Conservation (phyloP, 2,797 vertebrate species). For the Chaetodon trifasciatus region DNA sequence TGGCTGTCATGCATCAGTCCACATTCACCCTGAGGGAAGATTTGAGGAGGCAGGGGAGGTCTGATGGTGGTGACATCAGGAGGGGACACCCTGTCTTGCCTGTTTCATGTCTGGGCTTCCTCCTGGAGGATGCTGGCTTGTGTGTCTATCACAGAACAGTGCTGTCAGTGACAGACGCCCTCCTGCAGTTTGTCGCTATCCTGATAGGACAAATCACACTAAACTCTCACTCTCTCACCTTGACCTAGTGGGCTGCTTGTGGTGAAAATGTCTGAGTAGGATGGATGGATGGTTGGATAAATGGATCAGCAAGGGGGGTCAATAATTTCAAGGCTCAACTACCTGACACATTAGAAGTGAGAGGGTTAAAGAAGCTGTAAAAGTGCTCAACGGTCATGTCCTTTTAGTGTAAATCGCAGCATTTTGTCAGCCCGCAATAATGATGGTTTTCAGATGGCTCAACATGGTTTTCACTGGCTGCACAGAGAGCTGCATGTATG, state of each 20-base stretch:
- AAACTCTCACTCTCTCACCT: conserved; percentile 76
- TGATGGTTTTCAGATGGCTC: conserved; percentile 73
- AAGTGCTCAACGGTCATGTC: conserved; percentile 63
- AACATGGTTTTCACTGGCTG: conserved; percentile 49
- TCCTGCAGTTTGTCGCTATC: conserved; percentile 70
- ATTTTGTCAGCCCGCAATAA: conserved; percentile 59
- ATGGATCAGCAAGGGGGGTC: conserved; percentile 59
- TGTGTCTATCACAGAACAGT: conserved; percentile 74
- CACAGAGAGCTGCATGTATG: conserved; percentile 49
- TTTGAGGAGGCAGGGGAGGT: conserved; percentile 78
- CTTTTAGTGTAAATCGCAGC: conserved; percentile 66
- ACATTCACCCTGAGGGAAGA: conserved; percentile 82
- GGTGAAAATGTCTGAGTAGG: conserved; percentile 53
- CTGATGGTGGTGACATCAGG: conserved; percentile 82
- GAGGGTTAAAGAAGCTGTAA: conserved; percentile 68
- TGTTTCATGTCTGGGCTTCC: conserved; percentile 82
- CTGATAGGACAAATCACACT: conserved; percentile 75
- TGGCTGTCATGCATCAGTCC: conserved; percentile 83
- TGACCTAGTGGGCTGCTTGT: conserved; percentile 75
- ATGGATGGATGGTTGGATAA: conserved; percentile 67
- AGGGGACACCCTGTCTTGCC: conserved; percentile 82
- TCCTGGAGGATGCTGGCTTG: conserved; percentile 73
- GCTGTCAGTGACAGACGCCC: conserved; percentile 68
- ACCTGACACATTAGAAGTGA: conserved; percentile 67
- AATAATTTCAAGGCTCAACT: conserved; percentile 63